Base-by-base conservation (phyloP, 2,113 vertebrate species). In the Albula glossodonta region DNA sequence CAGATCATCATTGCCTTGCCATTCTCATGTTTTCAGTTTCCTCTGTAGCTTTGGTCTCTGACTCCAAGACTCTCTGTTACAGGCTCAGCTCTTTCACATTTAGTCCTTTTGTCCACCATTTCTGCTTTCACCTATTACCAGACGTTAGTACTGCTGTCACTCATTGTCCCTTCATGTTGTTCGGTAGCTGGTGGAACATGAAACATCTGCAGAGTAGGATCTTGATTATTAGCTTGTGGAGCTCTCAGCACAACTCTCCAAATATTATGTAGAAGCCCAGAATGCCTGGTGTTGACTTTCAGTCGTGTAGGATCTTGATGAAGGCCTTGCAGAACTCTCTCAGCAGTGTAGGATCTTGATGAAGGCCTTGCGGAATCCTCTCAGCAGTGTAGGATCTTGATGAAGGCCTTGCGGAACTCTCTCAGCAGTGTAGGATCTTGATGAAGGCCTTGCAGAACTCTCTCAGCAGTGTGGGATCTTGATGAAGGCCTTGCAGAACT, bases 291-390 rank as follows among this genome's bases (percentile, higher is more conserved):
- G 83, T 93, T 94, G 88, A 7, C 15, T 0, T 4, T 66, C 60
- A 66, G 60, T 4, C 17, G 60, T 63, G 60, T 19, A 63, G 60
- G 60, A 63, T 63, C 60, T 63, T 63, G 15, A 63, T 63, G 9
- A 95, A 95, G 89, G 94, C 94, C 87, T 93, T 95, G 83, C 93
- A 94, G 88, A 96, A 95, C n/a, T n/a, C n/a, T n/a, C 89, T 96
- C 95, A 60, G 56, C 56, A 60, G 56, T 56, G 52, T 60, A 60
- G 56, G 17, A 60, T 60, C 56, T 12, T 60, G 4, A 60, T 60
- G 56, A 60, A 60, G 56, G 2, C 56, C 56, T 60, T 3, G 4
- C 94, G 11, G 56, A 12, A 60, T 2, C 11, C 9, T 80, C 82
- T 94, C 91, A 95, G 91, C 95, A 95, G 60, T 63, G 60, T 19